Evolutionary conservation across 2,888 invertebrate genomes (phyloP), one percentile per base, ranked within the genome.

Genomic region (Pandemis heparana): DNA sequence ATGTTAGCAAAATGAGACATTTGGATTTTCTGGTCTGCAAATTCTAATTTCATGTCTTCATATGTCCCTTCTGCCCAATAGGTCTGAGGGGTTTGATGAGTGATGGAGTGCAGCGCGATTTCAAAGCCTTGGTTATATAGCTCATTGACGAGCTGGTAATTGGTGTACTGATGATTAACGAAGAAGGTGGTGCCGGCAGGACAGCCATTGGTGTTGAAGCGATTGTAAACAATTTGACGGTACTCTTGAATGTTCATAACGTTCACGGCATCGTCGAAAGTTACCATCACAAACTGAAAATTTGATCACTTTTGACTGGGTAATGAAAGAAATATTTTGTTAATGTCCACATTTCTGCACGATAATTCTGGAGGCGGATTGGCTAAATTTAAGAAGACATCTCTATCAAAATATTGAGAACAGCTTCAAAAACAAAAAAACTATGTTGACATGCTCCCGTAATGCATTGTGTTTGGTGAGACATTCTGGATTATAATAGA

Each of bases 91-190:
- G 89, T 80, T 23, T 89, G 87, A 75, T 95, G 95, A 1, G 94
- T 92, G 41, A 96, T 94, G 46, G 96, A 96, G 81, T 96, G 96
- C 14, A 96, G 86, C 0, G 95, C 96, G 23, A 96, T 95, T 85
- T 96, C 96, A 77, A 96, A 95, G 1, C 96, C 75, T 2, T 53
- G 10, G 60, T 77, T 76, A 69, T 94, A 92, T 5, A 96, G 88
- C 53, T 94, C 87, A 79, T 95, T 93, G 0, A 96, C 87, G 77
- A 88, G 79, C 1, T 88, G 82, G 79, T 96, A 96, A 81, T 96
- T 95, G 3, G 96, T 95, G 80, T 96, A 96, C 77, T 96, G 95
- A 79, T 96, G 96, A 1, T 95, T 95, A 18, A 96, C 90, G 81
- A 95, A 96, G 83, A 96, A 95, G 0, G 96, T 96, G 43, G 94